A percentile compares a stretch with the other conserved stretches of the same genome.
Evolutionary conservation across 1,140 invertebrate species (phyloP).

Genomic region (Drosophila teissieri): DNA sequence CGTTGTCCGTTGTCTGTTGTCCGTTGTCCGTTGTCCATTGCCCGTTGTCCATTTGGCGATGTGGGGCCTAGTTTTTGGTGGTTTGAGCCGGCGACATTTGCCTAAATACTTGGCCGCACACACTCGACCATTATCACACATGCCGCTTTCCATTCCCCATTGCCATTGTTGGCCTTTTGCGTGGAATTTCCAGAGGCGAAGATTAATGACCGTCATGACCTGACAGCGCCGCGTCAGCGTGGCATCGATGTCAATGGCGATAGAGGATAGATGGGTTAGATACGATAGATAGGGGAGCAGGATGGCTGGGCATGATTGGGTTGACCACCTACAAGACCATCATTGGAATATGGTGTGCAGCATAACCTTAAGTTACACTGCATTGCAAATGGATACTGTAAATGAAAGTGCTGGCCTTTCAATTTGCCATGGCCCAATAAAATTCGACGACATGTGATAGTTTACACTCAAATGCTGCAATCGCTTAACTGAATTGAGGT

Average conservation of each 20-base stretch:
- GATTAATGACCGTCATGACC: conserved; percentile 46
- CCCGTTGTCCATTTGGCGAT: conserved; percentile 12
- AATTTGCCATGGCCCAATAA: not conserved
- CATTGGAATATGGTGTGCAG: not conserved
- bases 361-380: not conserved
- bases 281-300: conserved; percentile 4
- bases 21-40: too few species aligned
- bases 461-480: not conserved
- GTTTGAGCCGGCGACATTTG: conserved; percentile 42
- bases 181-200: conserved; percentile 40
- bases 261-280: not conserved
- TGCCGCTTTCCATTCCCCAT: conserved; percentile 14
- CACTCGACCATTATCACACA: conserved; percentile 40
- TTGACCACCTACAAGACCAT: conserved; percentile 10
- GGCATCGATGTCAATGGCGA: conserved; percentile 40
- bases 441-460: not conserved
- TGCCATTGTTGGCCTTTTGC: conserved; percentile 34
- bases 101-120: conserved; percentile 42
- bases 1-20: conserved; percentile 3
- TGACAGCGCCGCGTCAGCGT: conserved; percentile 42
- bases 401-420: not conserved
- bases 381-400: too few species aligned
- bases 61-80: conserved; percentile 7
- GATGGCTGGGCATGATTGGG: not conserved
- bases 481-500: conserved; percentile 1